Percentiles rank a stretch among this genome's conserved stretches.
Conservation (phyloP, 2,113 vertebrate species). For the Cynoglossus semilaevis region DNA sequence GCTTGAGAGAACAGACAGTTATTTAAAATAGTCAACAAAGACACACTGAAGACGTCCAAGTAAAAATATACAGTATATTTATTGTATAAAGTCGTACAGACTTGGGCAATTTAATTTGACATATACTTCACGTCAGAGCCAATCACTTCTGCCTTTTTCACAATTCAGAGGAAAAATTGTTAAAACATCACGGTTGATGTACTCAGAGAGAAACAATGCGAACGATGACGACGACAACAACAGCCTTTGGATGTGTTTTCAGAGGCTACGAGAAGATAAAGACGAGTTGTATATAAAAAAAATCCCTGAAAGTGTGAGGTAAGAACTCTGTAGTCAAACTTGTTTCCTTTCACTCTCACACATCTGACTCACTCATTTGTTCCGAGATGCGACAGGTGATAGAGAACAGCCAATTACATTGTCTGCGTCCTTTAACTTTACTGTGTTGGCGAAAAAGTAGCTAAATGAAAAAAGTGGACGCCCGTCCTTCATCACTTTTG, state of each 20-base stretch:
- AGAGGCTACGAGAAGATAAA: conserved; percentile 63
- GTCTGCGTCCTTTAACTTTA: conserved; percentile 43
- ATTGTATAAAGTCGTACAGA: conserved; percentile 72
- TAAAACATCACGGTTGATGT: conserved; percentile 43
- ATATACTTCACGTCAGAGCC: conserved; percentile 60
- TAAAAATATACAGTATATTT: conserved; percentile 79
- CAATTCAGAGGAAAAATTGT: conserved; percentile 59
- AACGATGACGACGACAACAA: too few relatives aligned
- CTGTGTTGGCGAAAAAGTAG: conserved; percentile 43
- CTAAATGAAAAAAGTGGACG: conserved; percentile 34
- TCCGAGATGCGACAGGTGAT: conserved; percentile 50
- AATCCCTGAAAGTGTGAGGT: conserved; percentile 75
- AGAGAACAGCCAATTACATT: conserved; percentile 54
- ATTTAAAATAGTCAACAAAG: conserved; percentile 5
- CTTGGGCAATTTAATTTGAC: conserved; percentile 66
- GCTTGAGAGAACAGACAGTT: background rate
- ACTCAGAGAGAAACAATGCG: conserved; percentile 65
- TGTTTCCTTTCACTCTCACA: conserved; percentile 47
- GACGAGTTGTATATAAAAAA: conserved; percentile 53
- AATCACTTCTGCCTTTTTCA: conserved; percentile 65
- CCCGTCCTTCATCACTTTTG: conserved; percentile 27
- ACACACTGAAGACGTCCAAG: conserved; percentile 46
- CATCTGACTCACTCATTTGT: conserved; percentile 42
- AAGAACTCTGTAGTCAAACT: conserved; percentile 59
- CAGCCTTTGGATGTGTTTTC: conserved; percentile 65